Percentiles rank a stretch among this genome's conserved stretches.
Evolutionary conservation across 2,113 vertebrate genomes (phyloP).

Genomic region (Brienomyrus brachyistius): DNA sequence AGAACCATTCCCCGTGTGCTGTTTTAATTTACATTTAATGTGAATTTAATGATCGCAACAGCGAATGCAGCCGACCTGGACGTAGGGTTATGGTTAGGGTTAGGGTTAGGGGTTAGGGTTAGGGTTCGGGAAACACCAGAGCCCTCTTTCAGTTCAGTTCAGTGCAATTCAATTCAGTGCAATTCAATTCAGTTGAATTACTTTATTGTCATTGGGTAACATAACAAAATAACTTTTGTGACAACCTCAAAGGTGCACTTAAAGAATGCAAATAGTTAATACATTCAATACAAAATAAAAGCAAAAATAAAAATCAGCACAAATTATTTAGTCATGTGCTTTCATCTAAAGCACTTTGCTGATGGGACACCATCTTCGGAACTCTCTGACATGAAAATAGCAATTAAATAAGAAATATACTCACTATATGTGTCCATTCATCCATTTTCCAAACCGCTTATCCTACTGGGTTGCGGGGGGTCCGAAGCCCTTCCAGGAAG

Average conservation of each 20-base stretch:
- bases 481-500: too few relatives aligned
- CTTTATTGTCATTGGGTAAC: not conserved
- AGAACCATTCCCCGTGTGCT: not conserved
- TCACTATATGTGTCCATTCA: not conserved
- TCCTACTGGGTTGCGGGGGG: too few relatives aligned
- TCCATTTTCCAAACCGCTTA: too few relatives aligned
- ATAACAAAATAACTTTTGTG: not conserved
- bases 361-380: not conserved
- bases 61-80: not conserved
- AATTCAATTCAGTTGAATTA: not conserved
- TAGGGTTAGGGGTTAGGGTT: too few relatives aligned
- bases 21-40: slow-evolving; percentile 4
- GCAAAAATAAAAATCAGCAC: not conserved
- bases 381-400: not conserved
- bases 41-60: not conserved
- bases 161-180: not conserved
- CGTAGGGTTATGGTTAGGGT: too few relatives aligned
- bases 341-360: not conserved
- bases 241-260: not conserved
- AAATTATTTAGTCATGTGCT: not conserved
- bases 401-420: not conserved
- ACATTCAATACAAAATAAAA: not conserved
- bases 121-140: too few relatives aligned
- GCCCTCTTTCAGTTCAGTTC: not conserved
- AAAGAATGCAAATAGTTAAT: not conserved